Evolutionary conservation across 2,888 invertebrate species (phyloP).

Genomic region (Tanytarsus gracilentus): DNA sequence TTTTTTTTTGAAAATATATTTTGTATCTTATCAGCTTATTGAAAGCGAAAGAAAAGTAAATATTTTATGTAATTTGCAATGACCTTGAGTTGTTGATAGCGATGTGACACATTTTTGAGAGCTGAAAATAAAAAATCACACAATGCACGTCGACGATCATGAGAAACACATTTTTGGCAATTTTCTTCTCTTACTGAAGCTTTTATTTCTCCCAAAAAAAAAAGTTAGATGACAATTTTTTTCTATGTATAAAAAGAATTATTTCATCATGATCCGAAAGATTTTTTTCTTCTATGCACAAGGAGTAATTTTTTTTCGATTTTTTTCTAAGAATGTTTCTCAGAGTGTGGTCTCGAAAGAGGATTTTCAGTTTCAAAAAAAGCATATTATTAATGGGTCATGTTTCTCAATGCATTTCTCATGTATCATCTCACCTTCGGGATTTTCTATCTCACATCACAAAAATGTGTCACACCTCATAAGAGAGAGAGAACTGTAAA

Average conservation of each 20-base stretch:
- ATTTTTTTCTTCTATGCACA: not conserved
- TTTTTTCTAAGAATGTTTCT: constrained; percentile 1
- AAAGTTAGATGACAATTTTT: not conserved
- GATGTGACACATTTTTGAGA: constrained; percentile 26
- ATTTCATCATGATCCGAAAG: not conserved
- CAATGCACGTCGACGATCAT: constrained; percentile 17
- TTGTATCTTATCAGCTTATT: not conserved
- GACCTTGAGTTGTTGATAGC: constrained; percentile 4
- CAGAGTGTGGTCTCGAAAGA: too few species aligned
- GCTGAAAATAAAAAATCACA: constrained; percentile 17
- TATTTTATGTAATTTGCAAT: constrained; percentile 15
- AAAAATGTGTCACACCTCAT: constrained; percentile 22
- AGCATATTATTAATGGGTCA: constrained; percentile 32
- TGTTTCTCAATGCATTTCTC: constrained; percentile 45
- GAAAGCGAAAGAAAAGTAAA: not conserved
- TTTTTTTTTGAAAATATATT: not conserved
- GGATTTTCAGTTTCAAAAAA: too few species aligned
- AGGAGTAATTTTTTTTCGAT: not conserved
- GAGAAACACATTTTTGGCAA: constrained; percentile 26
- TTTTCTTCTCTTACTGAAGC: constrained; percentile 9
- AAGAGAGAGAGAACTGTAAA: not conserved
- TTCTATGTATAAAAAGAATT: not conserved
- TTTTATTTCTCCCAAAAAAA: constrained; percentile 17
- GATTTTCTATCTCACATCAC: constrained; percentile 43
- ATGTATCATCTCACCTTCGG: constrained; percentile 39